These are phyloP conservation scores for Petrocephalus schoutedeni DNA, from an alignment of 2,797 vertebrate species.

Conservation along the genomic window DNA sequence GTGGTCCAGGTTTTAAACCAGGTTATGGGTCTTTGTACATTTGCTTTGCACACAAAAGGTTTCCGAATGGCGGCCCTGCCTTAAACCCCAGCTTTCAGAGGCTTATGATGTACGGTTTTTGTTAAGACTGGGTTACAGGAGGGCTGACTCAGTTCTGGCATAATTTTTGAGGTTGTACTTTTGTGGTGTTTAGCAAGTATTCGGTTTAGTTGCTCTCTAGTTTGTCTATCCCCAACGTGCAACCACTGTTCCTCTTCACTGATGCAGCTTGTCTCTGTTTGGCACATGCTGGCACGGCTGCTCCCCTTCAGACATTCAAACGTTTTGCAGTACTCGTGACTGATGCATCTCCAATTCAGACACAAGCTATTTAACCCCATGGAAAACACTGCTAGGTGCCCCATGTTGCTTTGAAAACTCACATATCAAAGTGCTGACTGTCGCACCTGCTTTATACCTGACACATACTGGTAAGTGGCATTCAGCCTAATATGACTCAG, in stretches of 20 bases:
- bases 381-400: background rate
- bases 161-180: background rate
- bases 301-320: background rate
- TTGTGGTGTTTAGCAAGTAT: background rate
- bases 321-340: background rate
- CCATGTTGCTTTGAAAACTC: background rate
- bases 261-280: background rate
- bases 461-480: background rate
- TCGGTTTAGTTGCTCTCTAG: background rate
- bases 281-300: background rate
- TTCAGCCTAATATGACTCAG: background rate
- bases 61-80: background rate
- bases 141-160: background rate
- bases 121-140: background rate
- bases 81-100: background rate
- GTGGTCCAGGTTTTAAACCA: background rate
- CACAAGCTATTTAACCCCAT: background rate
- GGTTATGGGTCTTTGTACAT: background rate
- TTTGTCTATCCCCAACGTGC: background rate
- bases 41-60: background rate
- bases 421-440: background rate
- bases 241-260: background rate
- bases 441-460: background rate
- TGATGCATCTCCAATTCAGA: background rate
- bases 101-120: background rate